Conservation (phyloP, 2,797 vertebrate genomes). For the Carcharodon carcharias region DNA sequence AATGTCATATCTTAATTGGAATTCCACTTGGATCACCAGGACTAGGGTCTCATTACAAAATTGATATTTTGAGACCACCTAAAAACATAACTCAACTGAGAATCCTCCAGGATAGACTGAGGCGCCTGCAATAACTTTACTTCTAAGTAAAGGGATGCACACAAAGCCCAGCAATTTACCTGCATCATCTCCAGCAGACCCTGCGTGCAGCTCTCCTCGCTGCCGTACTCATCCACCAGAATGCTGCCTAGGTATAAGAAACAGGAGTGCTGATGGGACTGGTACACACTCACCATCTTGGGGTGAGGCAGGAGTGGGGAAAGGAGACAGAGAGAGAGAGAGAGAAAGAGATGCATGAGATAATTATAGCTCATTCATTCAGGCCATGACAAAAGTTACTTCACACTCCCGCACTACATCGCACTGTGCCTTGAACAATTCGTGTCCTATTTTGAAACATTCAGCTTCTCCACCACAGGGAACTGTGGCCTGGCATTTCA, state of each 20-base stretch:
- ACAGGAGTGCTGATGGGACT: conserved; percentile 23
- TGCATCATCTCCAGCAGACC: conserved; percentile 34
- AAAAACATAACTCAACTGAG: background rate
- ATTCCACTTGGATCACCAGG: background rate
- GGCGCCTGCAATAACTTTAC: background rate
- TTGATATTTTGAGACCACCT: background rate
- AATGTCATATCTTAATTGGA: background rate
- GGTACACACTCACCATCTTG: conserved; percentile 34
- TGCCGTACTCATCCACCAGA: conserved; percentile 31
- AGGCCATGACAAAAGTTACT: background rate
- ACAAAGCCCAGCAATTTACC: background rate
- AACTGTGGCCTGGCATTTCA: background rate
- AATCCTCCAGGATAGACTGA: background rate
- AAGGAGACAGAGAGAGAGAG: background rate
- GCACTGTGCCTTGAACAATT: background rate
- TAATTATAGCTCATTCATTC: background rate
- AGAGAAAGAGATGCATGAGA: background rate
- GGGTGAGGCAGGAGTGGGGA: too few relatives aligned
- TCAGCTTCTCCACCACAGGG: background rate
- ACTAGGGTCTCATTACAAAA: background rate
- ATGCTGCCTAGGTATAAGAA: conserved; percentile 31
- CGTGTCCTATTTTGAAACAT: background rate
- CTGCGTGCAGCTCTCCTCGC: conserved; percentile 24
- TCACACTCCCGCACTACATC: background rate
- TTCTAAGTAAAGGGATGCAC: background rate